Conservation (phyloP, 2,888 invertebrate genomes). For the Acrobasis consociella region DNA sequence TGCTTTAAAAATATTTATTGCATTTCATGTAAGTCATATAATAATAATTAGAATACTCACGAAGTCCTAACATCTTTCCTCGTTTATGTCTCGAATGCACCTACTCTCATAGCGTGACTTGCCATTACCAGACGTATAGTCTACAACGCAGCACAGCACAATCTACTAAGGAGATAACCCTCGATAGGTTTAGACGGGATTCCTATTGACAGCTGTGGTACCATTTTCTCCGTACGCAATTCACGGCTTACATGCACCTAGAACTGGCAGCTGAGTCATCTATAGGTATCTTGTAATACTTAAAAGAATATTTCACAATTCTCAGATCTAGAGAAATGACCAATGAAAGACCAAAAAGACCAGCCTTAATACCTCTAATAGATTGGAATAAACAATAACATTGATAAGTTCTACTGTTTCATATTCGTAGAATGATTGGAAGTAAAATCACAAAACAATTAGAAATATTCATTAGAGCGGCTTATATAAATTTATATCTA, state of each 20-base stretch:
- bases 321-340: slow-evolving; percentile 78
- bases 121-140: slow-evolving; percentile 72
- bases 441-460: slow-evolving; percentile 25
- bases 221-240: slow-evolving; percentile 76
- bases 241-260: slow-evolving; percentile 71
- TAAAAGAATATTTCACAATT: slow-evolving; percentile 31
- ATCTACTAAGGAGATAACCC: slow-evolving; percentile 53
- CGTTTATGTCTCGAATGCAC: no score
- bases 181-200: no score
- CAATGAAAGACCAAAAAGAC: slow-evolving; percentile 56
- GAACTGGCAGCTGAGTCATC: slow-evolving; percentile 77
- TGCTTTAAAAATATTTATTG: no score
- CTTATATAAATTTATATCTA: slow-evolving; percentile 60
- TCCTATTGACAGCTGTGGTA: slow-evolving; percentile 37
- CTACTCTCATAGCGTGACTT: no score
- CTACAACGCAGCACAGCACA: slow-evolving; percentile 69
- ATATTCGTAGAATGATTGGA: background rate
- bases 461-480: slow-evolving; percentile 35
- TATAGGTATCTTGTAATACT: background rate
- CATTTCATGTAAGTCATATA: no score
- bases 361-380: slow-evolving; percentile 54
- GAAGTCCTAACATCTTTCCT: no score
- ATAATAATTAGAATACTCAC: no score
- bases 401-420: no score
- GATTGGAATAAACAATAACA: no score